These are phyloP conservation scores for Salvelinus sp. DNA, from an alignment of 2,113 vertebrate genomes.

Conservation along the genomic window DNA sequence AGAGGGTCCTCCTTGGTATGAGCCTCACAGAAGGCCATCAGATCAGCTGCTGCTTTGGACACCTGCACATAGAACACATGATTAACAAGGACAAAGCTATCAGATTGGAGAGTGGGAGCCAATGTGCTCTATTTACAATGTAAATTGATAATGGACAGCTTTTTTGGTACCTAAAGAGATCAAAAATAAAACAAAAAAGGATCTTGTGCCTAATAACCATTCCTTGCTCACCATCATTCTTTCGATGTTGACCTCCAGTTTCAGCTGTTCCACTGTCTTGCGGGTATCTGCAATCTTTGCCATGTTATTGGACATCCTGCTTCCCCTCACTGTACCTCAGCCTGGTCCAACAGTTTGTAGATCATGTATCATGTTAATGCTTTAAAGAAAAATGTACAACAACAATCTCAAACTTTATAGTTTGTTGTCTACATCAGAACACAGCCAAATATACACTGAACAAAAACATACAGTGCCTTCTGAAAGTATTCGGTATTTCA, in stretches of 20 bases:
- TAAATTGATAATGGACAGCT: too few relatives aligned
- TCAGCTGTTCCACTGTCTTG: constrained; percentile 87
- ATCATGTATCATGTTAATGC: background rate
- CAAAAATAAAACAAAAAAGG: too few relatives aligned
- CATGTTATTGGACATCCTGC: constrained; percentile 91
- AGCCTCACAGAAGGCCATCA: constrained; percentile 84
- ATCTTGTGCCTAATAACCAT: too few relatives aligned
- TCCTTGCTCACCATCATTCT: constrained; percentile 82
- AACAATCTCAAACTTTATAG: background rate
- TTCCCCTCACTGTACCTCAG: constrained; percentile 10
- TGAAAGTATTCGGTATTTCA: too few relatives aligned
- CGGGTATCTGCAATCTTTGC: constrained; percentile 89
- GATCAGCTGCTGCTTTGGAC: constrained; percentile 85
- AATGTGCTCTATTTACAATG: too few relatives aligned
- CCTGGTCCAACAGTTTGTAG: constrained; percentile 19
- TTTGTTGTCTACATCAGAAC: background rate
- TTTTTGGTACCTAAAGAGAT: too few relatives aligned
- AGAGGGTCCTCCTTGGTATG: constrained; percentile 84
- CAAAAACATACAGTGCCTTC: too few relatives aligned
- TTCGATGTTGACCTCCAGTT: constrained; percentile 89
- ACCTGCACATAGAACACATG: constrained; percentile 67
- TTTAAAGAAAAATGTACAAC: background rate
- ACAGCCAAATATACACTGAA: background rate
- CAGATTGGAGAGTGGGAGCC: background rate
- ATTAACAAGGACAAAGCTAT: background rate